These are phyloP conservation scores for Steinernema khuongi DNA, from an alignment of 1,140 invertebrate genomes.

Conservation along the genomic window DNA sequence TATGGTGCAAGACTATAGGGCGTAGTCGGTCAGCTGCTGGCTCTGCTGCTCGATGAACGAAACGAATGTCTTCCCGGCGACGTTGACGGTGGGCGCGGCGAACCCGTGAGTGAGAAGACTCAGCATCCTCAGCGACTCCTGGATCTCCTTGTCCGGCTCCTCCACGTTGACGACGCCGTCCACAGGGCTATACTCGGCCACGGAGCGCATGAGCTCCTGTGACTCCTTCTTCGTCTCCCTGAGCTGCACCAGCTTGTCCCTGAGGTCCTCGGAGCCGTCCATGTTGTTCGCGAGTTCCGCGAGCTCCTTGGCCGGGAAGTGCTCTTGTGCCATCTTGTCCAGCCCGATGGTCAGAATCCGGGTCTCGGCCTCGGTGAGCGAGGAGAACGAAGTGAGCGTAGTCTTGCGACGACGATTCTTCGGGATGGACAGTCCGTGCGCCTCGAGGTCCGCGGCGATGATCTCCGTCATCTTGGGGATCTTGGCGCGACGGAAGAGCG, in stretches of 20 bases:
- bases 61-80: neutral
- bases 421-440: neutral
- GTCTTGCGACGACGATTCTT: neutral
- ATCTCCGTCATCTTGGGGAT: neutral
- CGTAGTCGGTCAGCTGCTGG: neutral
- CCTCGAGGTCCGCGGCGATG: neutral
- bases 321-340: neutral
- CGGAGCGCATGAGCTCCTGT: neutral
- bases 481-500: conserved; percentile 2
- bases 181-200: neutral
- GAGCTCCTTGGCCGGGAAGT: conserved; percentile 1
- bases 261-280: neutral
- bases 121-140: neutral
- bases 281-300: neutral
- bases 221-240: neutral
- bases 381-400: neutral
- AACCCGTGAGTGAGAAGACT: neutral
- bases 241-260: neutral
- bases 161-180: neutral
- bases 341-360: neutral
- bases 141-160: neutral
- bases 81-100: neutral
- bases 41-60: neutral
- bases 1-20: neutral
- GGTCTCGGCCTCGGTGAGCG: neutral